A percentile compares a stretch with the other conserved stretches of the same genome.
Evolutionary conservation across 2,888 invertebrate genomes (phyloP).

Genomic region (Anarsia innoxiella): DNA sequence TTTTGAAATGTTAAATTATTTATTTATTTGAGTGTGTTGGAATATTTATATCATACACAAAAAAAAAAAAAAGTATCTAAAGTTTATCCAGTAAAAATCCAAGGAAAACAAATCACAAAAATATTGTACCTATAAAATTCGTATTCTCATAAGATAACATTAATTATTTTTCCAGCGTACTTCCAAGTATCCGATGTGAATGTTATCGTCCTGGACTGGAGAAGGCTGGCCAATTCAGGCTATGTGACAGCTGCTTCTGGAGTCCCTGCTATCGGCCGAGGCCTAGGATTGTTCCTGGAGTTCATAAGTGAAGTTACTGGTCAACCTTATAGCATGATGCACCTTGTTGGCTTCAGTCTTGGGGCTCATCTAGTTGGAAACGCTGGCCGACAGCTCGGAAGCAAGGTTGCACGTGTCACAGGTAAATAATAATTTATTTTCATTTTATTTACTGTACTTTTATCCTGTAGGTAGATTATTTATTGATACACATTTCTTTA

Average conservation of each 20-base stretch:
- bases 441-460: not conserved
- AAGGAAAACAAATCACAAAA: not conserved
- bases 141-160: no score
- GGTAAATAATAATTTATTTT: slow-evolving; percentile 22
- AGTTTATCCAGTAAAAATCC: not conserved
- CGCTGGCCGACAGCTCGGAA: slow-evolving; percentile 32
- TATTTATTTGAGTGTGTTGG: no score
- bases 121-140: not conserved
- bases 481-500: no score
- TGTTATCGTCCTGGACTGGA: slow-evolving; percentile 45
- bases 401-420: slow-evolving; percentile 36
- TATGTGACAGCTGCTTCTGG: slow-evolving; percentile 35
- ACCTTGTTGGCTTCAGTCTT: slow-evolving; percentile 43
- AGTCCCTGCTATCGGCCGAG: slow-evolving; percentile 36
- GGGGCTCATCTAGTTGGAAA: slow-evolving; percentile 46
- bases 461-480: no score
- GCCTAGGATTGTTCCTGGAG: slow-evolving; percentile 37
- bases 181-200: slow-evolving; percentile 32
- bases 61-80: not conserved
- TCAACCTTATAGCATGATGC: slow-evolving; percentile 27
- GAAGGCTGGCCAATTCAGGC: slow-evolving; percentile 28
- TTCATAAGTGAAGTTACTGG: slow-evolving; percentile 30
- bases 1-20: no score
- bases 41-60: not conserved
- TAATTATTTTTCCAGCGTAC: slow-evolving; percentile 30